phyloP scores from a whole-genome alignment of 2,797 vertebrate genomes.

The Semaprochilodus insignis region DNA sequence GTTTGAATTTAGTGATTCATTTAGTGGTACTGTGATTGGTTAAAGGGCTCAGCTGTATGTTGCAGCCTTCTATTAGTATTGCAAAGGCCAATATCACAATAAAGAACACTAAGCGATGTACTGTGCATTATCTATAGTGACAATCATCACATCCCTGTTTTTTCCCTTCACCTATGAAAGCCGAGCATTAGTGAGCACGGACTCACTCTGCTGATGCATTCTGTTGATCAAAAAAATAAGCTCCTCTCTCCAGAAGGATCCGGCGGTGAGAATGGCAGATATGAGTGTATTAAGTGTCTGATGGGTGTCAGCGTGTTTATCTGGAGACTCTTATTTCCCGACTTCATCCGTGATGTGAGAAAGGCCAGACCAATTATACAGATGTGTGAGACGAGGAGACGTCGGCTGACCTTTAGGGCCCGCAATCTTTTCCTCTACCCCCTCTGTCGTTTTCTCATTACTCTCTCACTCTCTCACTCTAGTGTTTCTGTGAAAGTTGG shows the following conservation, averaged over 20 bases:
- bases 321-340: slow-evolving; percentile 45
- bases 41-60: too few relatives aligned
- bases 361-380: slow-evolving; percentile 76
- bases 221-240: background rate
- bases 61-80: too few relatives aligned
- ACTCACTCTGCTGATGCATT: background rate
- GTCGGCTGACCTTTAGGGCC: slow-evolving; percentile 68
- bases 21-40: too few relatives aligned
- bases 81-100: too few relatives aligned
- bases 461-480: slow-evolving; percentile 9
- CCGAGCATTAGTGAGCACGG: background rate
- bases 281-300: slow-evolving; percentile 31
- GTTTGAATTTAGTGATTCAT: too few relatives aligned
- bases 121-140: background rate
- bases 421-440: slow-evolving; percentile 5
- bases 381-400: slow-evolving; percentile 68
- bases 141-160: background rate
- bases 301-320: slow-evolving; percentile 60
- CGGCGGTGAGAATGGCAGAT: background rate
- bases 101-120: background rate
- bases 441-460: slow-evolving; percentile 14
- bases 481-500: background rate
- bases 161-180: background rate
- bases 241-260: background rate
- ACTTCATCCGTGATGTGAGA: slow-evolving; percentile 66